These are phyloP conservation scores for Diploscapter pachys DNA, from an alignment of 1,140 invertebrate species.

Conservation along the genomic window DNA sequence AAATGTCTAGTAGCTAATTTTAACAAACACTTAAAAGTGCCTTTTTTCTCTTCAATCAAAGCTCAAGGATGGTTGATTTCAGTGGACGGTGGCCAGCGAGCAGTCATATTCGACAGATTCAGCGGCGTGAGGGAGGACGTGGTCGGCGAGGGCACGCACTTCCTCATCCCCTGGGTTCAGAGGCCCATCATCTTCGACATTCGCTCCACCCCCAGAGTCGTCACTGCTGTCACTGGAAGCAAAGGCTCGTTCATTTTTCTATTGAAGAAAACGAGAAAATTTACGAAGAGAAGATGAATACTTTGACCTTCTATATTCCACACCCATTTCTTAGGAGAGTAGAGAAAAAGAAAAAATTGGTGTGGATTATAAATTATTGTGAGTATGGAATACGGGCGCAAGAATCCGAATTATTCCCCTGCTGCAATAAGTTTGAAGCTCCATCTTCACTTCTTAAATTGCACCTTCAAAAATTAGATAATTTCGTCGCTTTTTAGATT, in stretches of 20 bases:
- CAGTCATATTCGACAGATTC: constrained; percentile 98
- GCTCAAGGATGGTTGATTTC: constrained; percentile 58
- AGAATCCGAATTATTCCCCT: background rate
- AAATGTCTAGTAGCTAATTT: background rate
- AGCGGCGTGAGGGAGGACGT: constrained; percentile 85
- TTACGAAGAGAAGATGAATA: background rate
- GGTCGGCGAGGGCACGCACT: constrained; percentile 96
- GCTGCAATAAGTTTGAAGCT: background rate
- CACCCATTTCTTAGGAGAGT: too few species aligned
- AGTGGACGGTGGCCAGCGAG: constrained; percentile 98
- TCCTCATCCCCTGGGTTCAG: constrained; percentile 97
- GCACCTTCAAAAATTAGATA: constrained; percentile 5
- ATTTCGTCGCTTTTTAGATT: constrained; percentile 69
- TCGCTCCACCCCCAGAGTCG: constrained; percentile 87
- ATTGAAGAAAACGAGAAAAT: background rate
- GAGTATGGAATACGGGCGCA: too few species aligned
- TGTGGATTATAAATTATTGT: too few species aligned
- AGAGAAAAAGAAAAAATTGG: too few species aligned
- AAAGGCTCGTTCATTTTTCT: constrained; percentile 70
- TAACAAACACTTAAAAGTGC: background rate
- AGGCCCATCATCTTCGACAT: constrained; percentile 96
- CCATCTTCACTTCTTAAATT: background rate
- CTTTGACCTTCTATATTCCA: too few species aligned
- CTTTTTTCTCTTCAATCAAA: background rate
- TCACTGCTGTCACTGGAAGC: constrained; percentile 93